Conservation (phyloP, 2,888 invertebrate genomes). For the Shargacucullia verbasci region DNA sequence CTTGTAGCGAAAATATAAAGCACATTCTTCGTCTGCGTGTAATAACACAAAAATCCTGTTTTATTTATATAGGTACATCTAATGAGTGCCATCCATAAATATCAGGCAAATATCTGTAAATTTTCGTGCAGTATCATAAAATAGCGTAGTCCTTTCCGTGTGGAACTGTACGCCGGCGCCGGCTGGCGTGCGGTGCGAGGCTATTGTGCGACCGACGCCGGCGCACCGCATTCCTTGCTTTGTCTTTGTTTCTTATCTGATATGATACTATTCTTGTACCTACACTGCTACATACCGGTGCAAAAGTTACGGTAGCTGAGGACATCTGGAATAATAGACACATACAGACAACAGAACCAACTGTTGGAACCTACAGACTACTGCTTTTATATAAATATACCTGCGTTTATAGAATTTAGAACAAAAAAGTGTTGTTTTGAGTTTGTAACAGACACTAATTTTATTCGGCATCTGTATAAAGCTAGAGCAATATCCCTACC, state of each 20-base stretch:
- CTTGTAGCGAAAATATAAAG: neutral
- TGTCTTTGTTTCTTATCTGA: constrained; percentile 26
- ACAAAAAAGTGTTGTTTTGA: too few relatives aligned
- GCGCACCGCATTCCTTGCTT: constrained; percentile 37
- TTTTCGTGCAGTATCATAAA: neutral
- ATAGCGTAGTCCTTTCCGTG: constrained; percentile 1
- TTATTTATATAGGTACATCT: too few relatives aligned
- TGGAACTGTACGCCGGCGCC: constrained; percentile 35
- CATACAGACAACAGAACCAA: too few relatives aligned
- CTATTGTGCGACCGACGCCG: constrained; percentile 14
- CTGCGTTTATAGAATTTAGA: too few relatives aligned
- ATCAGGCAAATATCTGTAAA: neutral
- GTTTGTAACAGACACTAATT: too few relatives aligned
- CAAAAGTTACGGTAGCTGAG: constrained; percentile 30
- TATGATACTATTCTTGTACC: neutral
- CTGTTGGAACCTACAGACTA: too few relatives aligned
- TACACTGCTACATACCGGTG: too few relatives aligned
- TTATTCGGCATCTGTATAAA: too few relatives aligned
- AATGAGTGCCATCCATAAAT: too few relatives aligned
- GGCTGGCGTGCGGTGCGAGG: constrained; percentile 9
- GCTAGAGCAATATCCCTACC: too few relatives aligned
- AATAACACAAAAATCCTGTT: neutral
- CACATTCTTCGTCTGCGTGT: neutral
- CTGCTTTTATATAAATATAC: too few relatives aligned
- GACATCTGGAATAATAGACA: neutral